phyloP scores from a whole-genome alignment of 2,888 invertebrate genomes.

The Diploptera punctata region DNA sequence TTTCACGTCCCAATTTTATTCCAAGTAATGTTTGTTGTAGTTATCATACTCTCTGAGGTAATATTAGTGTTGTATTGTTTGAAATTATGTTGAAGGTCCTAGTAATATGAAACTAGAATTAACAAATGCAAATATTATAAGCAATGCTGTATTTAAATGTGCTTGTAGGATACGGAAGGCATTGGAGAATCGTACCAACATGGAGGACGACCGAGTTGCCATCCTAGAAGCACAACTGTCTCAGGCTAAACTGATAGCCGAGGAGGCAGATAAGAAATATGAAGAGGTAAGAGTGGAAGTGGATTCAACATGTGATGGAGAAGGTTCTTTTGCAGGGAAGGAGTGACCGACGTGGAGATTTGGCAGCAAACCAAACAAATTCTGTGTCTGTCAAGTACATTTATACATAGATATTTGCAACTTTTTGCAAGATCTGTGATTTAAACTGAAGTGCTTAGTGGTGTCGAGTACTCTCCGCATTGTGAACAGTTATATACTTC shows the following conservation, averaged over 20 bases:
- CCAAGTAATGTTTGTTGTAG: too few relatives aligned
- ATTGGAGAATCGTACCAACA: slow-evolving; percentile 97
- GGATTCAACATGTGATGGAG: neutral
- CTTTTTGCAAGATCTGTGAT: too few relatives aligned
- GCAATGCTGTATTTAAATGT: slow-evolving; percentile 21
- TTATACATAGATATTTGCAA: neutral
- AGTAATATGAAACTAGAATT: too few relatives aligned
- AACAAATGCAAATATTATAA: too few relatives aligned
- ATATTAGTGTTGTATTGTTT: too few relatives aligned
- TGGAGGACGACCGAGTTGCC: slow-evolving; percentile 99
- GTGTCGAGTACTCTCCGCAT: too few relatives aligned
- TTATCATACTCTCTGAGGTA: too few relatives aligned
- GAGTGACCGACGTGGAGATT: neutral
- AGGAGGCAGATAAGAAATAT: slow-evolving; percentile 99
- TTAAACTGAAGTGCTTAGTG: too few relatives aligned
- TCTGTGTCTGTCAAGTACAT: slow-evolving; percentile 8
- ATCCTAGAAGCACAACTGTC: slow-evolving; percentile 97
- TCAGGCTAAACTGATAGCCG: slow-evolving; percentile 99
- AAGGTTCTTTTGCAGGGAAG: slow-evolving; percentile 22
- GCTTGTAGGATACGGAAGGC: slow-evolving; percentile 92
- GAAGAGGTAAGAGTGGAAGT: slow-evolving; percentile 84
- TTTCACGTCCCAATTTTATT: too few relatives aligned
- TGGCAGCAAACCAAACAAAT: too few relatives aligned
- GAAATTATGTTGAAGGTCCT: too few relatives aligned
- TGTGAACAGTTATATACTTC: too few relatives aligned